Evolutionary conservation across 2,797 vertebrate species (phyloP).

Genomic region (Trichosurus vulpecula): DNA sequence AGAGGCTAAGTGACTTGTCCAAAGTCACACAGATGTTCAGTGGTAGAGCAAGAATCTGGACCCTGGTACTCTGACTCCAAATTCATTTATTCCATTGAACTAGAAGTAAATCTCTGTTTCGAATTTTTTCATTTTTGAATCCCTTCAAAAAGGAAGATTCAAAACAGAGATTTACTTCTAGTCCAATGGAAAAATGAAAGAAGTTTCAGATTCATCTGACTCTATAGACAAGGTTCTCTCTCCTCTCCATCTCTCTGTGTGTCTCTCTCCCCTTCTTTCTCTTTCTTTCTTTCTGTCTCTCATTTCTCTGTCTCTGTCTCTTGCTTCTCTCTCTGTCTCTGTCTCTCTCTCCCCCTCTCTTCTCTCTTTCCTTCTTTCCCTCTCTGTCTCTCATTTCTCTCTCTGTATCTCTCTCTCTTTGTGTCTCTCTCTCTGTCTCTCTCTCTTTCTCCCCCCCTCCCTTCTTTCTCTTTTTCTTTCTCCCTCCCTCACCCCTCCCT

Average conservation of each 20-base stretch:
- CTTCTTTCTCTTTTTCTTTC: too few relatives aligned
- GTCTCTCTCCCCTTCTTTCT: neutral
- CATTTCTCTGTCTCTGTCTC: accelerated
- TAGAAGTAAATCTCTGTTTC: too few relatives aligned
- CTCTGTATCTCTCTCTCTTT: neutral
- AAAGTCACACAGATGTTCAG: slow-evolving; percentile 7
- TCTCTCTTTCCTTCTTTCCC: accelerated
- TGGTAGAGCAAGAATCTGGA: neutral
- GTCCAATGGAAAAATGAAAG: slow-evolving; percentile 25
- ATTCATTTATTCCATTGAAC: too few relatives aligned
- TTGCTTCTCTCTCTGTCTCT: accelerated
- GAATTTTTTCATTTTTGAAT: too few relatives aligned
- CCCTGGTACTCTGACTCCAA: neutral
- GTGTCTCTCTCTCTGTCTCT: too few relatives aligned
- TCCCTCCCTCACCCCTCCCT: too few relatives aligned
- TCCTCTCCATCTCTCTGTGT: neutral
- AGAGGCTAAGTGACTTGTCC: neutral
- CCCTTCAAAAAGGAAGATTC: neutral
- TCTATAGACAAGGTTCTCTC: slow-evolving; percentile 35
- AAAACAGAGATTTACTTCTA: neutral
- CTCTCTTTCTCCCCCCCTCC: too few relatives aligned
- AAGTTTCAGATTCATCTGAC: slow-evolving; percentile 41
- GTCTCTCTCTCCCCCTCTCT: accelerated
- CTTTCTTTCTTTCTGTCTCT: too few relatives aligned
- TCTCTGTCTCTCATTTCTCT: neutral